phyloP scores from a whole-genome alignment of 1,140 invertebrate genomes.

The Dendrolimus punctatus region DNA sequence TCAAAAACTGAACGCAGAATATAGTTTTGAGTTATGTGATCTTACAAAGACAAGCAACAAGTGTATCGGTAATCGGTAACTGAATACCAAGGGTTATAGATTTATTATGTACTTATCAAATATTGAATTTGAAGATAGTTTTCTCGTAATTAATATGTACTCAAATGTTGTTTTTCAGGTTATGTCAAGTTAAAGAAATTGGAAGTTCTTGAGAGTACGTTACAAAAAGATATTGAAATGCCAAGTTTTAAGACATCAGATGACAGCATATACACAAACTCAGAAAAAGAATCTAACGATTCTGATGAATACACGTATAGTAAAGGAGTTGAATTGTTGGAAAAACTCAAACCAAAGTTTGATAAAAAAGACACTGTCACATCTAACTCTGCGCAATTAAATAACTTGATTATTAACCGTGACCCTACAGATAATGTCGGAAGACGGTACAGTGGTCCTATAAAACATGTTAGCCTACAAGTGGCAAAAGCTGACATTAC shows the following conservation, averaged over 20 bases:
- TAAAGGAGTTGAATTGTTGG: conserved; percentile 32
- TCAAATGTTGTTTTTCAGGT: conserved; percentile 51
- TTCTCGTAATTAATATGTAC: neutral
- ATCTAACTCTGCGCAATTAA: conserved; percentile 2
- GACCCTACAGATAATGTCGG: conserved; percentile 9
- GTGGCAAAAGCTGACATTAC: conserved; percentile 26
- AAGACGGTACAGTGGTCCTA: conserved; percentile 33
- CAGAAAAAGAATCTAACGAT: conserved; percentile 55
- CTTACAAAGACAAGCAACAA: too few relatives aligned
- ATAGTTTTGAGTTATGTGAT: too few relatives aligned
- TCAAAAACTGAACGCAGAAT: too few relatives aligned
- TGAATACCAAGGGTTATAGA: too few relatives aligned
- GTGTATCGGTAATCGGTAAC: too few relatives aligned
- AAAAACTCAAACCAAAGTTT: conserved; percentile 35
- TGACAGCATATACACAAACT: conserved; percentile 57
- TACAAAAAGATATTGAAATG: conserved; percentile 38
- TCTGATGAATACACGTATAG: conserved; percentile 42
- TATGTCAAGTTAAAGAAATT: conserved; percentile 71
- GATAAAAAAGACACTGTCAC: conserved; percentile 9
- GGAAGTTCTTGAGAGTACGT: conserved; percentile 60
- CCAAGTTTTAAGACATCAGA: conserved; percentile 28
- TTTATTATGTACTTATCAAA: too few relatives aligned
- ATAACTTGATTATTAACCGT: conserved; percentile 9
- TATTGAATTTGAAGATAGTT: too few relatives aligned
- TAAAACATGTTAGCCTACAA: conserved; percentile 26